Evolutionary conservation across 2,888 invertebrate species (phyloP).

Genomic region (Boloria euphrosyne): DNA sequence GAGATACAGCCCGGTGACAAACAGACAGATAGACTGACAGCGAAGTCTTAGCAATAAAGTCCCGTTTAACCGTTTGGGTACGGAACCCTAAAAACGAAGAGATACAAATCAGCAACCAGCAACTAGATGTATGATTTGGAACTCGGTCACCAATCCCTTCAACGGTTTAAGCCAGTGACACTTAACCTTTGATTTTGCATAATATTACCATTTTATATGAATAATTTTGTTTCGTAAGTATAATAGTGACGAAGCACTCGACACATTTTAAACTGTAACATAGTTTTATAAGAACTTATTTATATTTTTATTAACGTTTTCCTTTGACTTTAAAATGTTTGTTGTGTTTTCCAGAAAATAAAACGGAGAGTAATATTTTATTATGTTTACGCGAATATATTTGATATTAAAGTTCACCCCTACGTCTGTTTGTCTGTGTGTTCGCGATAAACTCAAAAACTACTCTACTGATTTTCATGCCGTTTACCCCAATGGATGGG

Average conservation of each 20-base stretch:
- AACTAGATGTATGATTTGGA: not conserved
- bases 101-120: not conserved
- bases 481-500: no score
- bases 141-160: constrained; percentile 5
- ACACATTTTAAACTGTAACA: constrained; percentile 3
- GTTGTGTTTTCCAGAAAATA: not conserved
- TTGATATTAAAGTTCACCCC: no score
- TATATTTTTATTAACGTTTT: not conserved
- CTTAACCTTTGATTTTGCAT: constrained; percentile 2
- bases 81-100: not conserved
- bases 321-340: not conserved
- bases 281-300: not conserved
- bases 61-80: no score
- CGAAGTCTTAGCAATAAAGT: no score
- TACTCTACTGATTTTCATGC: no score
- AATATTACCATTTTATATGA: constrained; percentile 7
- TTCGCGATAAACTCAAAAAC: no score
- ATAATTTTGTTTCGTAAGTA: constrained; percentile 5
- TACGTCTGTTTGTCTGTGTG: no score
- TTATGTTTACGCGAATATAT: no score
- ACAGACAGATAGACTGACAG: no score
- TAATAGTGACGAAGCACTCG: not conserved
- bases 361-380: no score
- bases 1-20: no score
- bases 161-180: not conserved